Percentiles rank a stretch among this genome's conserved stretches.
Evolutionary conservation across 1,140 invertebrate species (phyloP).

Genomic region (honey bee (Apis mellifera)): Amel_HAv3.1 CM009945.2:5005001-5005500

Average conservation of each 20-base stretch:
- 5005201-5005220: conserved; percentile 62
- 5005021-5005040: background rate
- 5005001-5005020: background rate
- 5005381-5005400: conserved; percentile 32
- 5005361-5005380: conserved; percentile 38
- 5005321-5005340: conserved; percentile 58
- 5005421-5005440: conserved; percentile 10
- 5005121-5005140: conserved; percentile 32
- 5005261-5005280: conserved; percentile 48
- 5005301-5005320: conserved; percentile 52
- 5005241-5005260: conserved; percentile 59
- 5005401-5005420: conserved; percentile 45
- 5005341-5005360: conserved; percentile 31
- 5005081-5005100: conserved; percentile 42
- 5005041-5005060: background rate
- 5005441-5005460: background rate
- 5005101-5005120: conserved; percentile 60
- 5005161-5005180: conserved; percentile 68
- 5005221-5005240: conserved; percentile 51
- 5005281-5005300: conserved; percentile 54
- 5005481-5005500: background rate
- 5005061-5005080: background rate
- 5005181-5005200: conserved; percentile 55
- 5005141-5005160: conserved; percentile 70
- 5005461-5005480: background rate